Percentiles rank a stretch among this genome's conserved stretches.
Conservation (phyloP, 2,113 vertebrate species). For the Malurus elegans region DNA sequence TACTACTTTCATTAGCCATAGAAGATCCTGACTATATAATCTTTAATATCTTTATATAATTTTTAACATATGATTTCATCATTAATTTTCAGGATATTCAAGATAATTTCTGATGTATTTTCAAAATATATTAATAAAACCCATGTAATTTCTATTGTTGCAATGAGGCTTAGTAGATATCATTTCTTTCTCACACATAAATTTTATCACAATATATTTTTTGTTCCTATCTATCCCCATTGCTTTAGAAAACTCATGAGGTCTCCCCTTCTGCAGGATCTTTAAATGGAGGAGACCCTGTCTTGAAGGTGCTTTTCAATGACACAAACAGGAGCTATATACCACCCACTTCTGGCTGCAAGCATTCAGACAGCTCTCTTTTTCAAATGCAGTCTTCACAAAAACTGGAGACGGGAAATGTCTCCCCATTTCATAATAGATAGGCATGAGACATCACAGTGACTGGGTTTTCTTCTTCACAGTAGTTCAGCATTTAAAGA, state of each 20-base stretch:
- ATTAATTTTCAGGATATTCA: not conserved
- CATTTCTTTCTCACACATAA: not conserved
- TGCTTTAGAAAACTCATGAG: not conserved
- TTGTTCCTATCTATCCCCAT: not conserved
- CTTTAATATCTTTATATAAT: not conserved
- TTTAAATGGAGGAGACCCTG: not conserved
- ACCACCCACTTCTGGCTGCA: not conserved
- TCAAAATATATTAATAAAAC: slow-evolving; percentile 4
- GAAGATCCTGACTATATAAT: not conserved
- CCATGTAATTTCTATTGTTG: not conserved
- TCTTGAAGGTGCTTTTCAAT: not conserved
- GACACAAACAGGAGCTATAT: not conserved
- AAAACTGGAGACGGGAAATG: not conserved
- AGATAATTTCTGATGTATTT: not conserved
- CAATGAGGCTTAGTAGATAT: not conserved
- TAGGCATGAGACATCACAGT: not conserved
- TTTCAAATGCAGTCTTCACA: not conserved
- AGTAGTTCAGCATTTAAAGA: not conserved
- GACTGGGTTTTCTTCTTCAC: not conserved
- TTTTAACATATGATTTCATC: not conserved
- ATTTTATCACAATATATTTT: not conserved
- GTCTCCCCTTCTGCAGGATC: not conserved
- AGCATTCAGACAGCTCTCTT: not conserved
- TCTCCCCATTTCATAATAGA: not conserved
- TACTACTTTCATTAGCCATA: not conserved